These are phyloP conservation scores for Xylocampa areola DNA, from an alignment of 2,888 invertebrate genomes.

Conservation along the genomic window DNA sequence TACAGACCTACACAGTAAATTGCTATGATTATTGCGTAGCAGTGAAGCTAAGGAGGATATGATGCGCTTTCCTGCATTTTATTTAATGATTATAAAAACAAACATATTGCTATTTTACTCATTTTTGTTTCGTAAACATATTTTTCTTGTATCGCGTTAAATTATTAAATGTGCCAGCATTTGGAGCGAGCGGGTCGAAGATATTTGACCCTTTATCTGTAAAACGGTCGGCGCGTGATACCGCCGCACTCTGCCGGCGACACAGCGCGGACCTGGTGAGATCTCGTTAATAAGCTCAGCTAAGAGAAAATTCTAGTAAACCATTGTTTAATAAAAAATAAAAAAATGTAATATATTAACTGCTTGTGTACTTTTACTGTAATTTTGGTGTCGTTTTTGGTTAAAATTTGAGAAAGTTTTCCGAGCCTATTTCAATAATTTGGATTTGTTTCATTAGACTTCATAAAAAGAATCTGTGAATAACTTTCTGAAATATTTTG, in stretches of 20 bases:
- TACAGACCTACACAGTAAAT: constrained; percentile 13
- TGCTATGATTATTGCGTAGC: constrained; percentile 6
- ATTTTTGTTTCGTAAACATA: constrained; percentile 27
- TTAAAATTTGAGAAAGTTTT: too few relatives aligned
- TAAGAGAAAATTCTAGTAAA: constrained; percentile 26
- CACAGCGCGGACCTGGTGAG: constrained; percentile 48
- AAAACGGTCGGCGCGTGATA: constrained; percentile 27
- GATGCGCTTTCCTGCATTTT: constrained; percentile 13
- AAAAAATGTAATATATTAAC: too few relatives aligned
- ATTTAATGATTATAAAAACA: background rate
- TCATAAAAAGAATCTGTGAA: background rate
- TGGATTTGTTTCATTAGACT: background rate
- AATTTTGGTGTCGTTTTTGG: background rate
- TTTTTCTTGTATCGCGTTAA: constrained; percentile 23
- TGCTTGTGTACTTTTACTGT: background rate
- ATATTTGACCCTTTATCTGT: constrained; percentile 55
- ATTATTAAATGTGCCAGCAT: constrained; percentile 31
- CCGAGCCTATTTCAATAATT: too few relatives aligned
- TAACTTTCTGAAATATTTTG: constrained; percentile 1
- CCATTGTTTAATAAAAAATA: too few relatives aligned
- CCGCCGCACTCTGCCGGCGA: constrained; percentile 42
- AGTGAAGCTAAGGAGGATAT: constrained; percentile 12
- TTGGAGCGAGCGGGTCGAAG: constrained; percentile 47
- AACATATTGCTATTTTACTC: constrained; percentile 1
- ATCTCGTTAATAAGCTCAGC: constrained; percentile 8